Conservation (phyloP, 2,888 invertebrate species). For the Cephonodes hylas region DNA sequence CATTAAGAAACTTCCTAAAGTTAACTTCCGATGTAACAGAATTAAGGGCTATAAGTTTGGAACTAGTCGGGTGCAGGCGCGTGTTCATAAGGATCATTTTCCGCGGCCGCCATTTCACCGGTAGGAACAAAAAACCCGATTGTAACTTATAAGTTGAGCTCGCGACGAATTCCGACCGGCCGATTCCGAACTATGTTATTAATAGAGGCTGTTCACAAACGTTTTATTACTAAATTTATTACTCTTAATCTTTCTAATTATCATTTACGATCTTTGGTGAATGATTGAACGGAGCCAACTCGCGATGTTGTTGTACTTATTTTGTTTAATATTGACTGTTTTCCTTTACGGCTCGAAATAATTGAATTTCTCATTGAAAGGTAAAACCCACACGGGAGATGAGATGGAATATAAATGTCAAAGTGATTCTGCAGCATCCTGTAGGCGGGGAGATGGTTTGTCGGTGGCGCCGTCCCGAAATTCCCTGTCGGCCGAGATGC, state of each 20-base stretch:
- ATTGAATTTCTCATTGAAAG: not conserved
- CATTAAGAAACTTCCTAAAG: not conserved
- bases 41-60: not conserved
- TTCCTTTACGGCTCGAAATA: not conserved
- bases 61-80: not conserved
- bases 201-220: slow-evolving; percentile 46
- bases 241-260: slow-evolving; percentile 3
- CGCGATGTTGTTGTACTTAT: not conserved
- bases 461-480: slow-evolving; percentile 75
- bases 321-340: not conserved
- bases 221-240: slow-evolving; percentile 20
- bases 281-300: not conserved
- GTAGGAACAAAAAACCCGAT: slow-evolving; percentile 50
- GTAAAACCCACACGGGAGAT: not conserved
- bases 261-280: not conserved
- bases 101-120: slow-evolving; percentile 33
- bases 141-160: slow-evolving; percentile 75
- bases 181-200: slow-evolving; percentile 43
- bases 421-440: slow-evolving; percentile 43
- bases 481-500: slow-evolving; percentile 73
- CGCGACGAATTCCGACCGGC: slow-evolving; percentile 63
- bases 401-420: not conserved
- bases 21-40: not conserved
- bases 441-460: slow-evolving; percentile 48
- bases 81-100: slow-evolving; percentile 38